A percentile compares a stretch with the other conserved stretches of the same genome.
These are phyloP conservation scores for Bombus soroeensis DNA, from an alignment of 1,140 invertebrate species.

Conservation along the genomic window DNA sequence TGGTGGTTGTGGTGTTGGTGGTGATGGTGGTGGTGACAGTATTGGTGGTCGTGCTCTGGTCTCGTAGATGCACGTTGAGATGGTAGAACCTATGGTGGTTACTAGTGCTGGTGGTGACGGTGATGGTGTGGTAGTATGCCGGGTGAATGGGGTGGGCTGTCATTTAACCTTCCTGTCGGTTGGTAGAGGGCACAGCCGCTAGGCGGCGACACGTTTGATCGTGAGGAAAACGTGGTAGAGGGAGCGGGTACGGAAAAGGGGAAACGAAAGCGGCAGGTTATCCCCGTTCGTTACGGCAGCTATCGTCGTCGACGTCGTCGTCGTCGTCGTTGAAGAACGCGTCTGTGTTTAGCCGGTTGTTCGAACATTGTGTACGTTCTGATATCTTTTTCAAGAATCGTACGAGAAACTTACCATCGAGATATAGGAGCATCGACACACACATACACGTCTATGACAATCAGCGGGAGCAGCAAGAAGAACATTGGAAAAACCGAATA, in stretches of 20 bases:
- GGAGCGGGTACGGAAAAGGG: slow-evolving; percentile 19
- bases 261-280: neutral
- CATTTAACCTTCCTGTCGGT: slow-evolving; percentile 55
- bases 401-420: neutral
- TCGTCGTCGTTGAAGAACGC: neutral
- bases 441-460: neutral
- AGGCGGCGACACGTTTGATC: slow-evolving; percentile 59
- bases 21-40: slow-evolving; percentile 15
- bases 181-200: slow-evolving; percentile 68
- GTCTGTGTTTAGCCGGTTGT: neutral
- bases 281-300: neutral
- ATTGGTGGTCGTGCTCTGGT: slow-evolving; percentile 6
- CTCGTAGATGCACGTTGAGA: slow-evolving; percentile 5
- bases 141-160: slow-evolving; percentile 54
- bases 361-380: neutral
- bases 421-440: neutral
- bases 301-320: neutral
- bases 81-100: slow-evolving; percentile 9
- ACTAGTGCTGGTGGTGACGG: neutral
- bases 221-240: slow-evolving; percentile 10
- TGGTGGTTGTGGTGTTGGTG: slow-evolving; percentile 10
- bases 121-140: slow-evolving; percentile 14
- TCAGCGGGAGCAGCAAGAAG: neutral
- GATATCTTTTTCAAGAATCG: neutral
- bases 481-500: slow-evolving; percentile 6